Evolutionary conservation across 2,888 invertebrate species (phyloP).

Genomic region (Azorinus chamasolen): DNA sequence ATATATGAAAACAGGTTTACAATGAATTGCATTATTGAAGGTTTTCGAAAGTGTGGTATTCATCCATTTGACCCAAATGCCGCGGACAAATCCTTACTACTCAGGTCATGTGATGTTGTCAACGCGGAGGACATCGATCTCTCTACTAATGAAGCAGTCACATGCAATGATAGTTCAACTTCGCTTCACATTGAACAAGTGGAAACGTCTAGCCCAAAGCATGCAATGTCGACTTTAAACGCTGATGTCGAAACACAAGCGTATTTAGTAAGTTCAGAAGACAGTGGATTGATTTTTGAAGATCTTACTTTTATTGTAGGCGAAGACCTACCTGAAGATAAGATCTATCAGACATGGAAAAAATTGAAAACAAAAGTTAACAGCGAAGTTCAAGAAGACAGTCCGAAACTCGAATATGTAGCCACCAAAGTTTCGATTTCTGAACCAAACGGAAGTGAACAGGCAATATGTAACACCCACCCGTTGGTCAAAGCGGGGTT

Average conservation of each 20-base stretch:
- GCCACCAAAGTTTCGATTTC: background rate
- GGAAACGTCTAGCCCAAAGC: too few species aligned
- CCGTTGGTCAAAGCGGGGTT: constrained; percentile 5
- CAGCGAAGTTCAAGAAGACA: too few species aligned
- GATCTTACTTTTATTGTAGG: constrained; percentile 6
- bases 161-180: background rate
- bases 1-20: constrained; percentile 14
- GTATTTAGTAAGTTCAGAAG: background rate
- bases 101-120: background rate
- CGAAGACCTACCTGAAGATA: too few species aligned
- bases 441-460: background rate
- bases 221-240: background rate
- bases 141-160: background rate
- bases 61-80: constrained; percentile 17
- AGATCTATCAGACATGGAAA: too few species aligned
- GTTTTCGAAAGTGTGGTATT: constrained; percentile 17
- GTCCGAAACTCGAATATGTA: background rate
- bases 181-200: background rate
- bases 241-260: background rate
- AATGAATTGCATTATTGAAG: constrained; percentile 19
- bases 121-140: background rate
- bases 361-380: too few species aligned
- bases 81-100: constrained; percentile 9
- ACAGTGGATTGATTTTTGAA: constrained; percentile 1
- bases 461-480: background rate